A percentile compares a stretch with the other conserved stretches of the same genome.
phyloP scores from a whole-genome alignment of 2,113 vertebrate species.

The Poeciliopsis retropinna region DNA sequence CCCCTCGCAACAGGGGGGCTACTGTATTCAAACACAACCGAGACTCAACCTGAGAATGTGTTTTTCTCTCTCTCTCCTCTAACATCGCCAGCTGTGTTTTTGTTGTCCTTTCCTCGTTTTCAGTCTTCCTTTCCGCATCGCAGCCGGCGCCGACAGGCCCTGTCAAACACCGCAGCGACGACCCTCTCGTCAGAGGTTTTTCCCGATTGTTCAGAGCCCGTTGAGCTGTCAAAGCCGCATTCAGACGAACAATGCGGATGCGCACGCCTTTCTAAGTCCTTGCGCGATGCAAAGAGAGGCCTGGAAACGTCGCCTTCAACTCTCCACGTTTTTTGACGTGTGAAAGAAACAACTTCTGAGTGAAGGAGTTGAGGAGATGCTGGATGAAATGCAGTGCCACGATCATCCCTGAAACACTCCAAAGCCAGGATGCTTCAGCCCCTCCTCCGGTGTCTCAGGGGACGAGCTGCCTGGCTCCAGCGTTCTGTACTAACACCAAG shows the following conservation, averaged over 20 bases:
- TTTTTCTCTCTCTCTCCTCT: constrained; percentile 43
- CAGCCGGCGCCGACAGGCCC: constrained; percentile 50
- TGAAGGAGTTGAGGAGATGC: constrained; percentile 21
- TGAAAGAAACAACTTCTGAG: constrained; percentile 22
- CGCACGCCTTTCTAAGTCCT: constrained; percentile 7
- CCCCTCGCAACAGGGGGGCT: constrained; percentile 7
- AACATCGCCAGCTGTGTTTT: constrained; percentile 68
- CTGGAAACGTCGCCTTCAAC: neutral
- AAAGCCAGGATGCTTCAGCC: neutral
- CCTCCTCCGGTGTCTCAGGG: constrained; percentile 22
- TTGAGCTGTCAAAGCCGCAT: constrained; percentile 31
- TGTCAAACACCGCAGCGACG: constrained; percentile 31
- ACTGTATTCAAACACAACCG: constrained; percentile 29
- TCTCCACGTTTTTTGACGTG: neutral
- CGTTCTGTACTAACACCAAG: constrained; percentile 28
- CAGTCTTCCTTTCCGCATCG: constrained; percentile 51
- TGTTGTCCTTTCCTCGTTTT: constrained; percentile 54
- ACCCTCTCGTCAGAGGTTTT: constrained; percentile 33
- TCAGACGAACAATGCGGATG: constrained; percentile 29
- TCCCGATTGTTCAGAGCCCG: constrained; percentile 49
- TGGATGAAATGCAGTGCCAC: constrained; percentile 19
- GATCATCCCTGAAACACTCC: constrained; percentile 16
- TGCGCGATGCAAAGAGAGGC: neutral
- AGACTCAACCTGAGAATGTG: constrained; percentile 33
- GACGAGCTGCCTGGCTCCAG: constrained; percentile 50